phyloP scores from a whole-genome alignment of 2,888 invertebrate genomes.

The Drosophila leonis region DNA sequence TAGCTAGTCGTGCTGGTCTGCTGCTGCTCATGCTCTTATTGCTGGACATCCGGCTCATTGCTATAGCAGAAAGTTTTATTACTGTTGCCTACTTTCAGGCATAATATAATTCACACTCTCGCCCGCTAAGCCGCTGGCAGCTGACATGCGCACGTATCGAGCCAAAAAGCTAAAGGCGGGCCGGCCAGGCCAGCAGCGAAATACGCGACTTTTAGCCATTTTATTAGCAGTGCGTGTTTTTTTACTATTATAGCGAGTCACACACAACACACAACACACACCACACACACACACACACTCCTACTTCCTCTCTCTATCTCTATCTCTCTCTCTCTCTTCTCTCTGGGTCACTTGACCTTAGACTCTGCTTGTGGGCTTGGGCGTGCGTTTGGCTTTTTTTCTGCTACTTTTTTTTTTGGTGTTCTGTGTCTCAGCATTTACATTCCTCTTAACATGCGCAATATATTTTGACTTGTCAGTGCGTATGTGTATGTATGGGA shows the following conservation, averaged over 20 bases:
- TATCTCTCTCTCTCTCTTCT: constrained; percentile 12
- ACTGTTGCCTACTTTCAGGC: constrained; percentile 74
- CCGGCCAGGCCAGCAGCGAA: constrained; percentile 43
- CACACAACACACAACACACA: constrained; percentile 6
- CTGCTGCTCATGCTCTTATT: constrained; percentile 36
- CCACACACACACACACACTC: constrained; percentile 1
- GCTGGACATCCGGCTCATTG: constrained; percentile 47
- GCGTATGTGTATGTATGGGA: constrained; percentile 16
- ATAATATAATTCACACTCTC: constrained; percentile 77
- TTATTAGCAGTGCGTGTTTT: constrained; percentile 80
- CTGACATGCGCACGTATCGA: constrained; percentile 76
- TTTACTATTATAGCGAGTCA: constrained; percentile 70
- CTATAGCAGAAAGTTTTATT: constrained; percentile 67
- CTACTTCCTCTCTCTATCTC: not conserved
- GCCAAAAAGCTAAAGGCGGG: constrained; percentile 15
- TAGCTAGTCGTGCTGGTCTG: not conserved
- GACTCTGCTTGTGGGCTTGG: constrained; percentile 30
- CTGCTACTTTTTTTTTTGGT: not conserved
- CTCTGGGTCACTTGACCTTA: constrained; percentile 67
- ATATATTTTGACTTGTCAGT: constrained; percentile 67
- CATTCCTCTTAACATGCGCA: constrained; percentile 73
- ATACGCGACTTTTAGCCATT: constrained; percentile 73
- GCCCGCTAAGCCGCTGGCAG: constrained; percentile 72
- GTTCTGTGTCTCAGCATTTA: constrained; percentile 60
- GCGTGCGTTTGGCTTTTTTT: constrained; percentile 47